Conservation (phyloP, 2,797 vertebrate species). For the Bryconaethiops microstoma region DNA sequence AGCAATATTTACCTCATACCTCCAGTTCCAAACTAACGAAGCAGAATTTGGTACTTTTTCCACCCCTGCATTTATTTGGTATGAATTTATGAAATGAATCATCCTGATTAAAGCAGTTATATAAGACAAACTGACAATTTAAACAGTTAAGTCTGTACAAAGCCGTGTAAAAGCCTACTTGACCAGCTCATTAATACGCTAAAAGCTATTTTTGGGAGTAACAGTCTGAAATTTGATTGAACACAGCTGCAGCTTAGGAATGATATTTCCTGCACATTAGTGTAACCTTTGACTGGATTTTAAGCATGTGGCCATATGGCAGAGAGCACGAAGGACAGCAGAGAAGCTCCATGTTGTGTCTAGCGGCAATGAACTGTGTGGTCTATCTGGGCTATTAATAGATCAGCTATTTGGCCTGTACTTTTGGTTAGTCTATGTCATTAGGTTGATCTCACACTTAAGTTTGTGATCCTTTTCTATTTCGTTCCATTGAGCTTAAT, state of each 20-base stretch:
- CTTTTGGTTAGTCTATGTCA: not conserved
- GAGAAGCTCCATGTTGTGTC: not conserved
- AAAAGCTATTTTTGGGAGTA: constrained; percentile 4
- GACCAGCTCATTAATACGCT: constrained; percentile 7
- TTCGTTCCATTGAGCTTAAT: constrained; percentile 10
- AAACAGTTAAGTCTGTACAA: not conserved
- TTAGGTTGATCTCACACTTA: not conserved
- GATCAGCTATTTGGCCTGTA: constrained; percentile 12
- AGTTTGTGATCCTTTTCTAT: not conserved
- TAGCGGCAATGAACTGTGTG: not conserved
- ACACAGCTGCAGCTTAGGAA: constrained; percentile 28
- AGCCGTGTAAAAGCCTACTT: constrained; percentile 16
- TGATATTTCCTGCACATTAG: constrained; percentile 24
- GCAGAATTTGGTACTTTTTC: not conserved
- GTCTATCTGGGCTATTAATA: not conserved
- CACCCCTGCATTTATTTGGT: not conserved
- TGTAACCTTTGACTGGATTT: not conserved
- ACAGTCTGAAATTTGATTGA: constrained; percentile 37
- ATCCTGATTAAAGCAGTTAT: not conserved
- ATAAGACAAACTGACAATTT: not conserved
- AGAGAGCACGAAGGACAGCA: constrained; percentile 17
- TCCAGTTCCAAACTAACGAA: no score
- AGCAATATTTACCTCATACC: no score
- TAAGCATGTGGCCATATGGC: constrained; percentile 14
- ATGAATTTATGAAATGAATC: not conserved